Evolutionary conservation across 92 coral and sea anemone genomes (phyloP), one percentile per base, ranked within the genome.

Genomic region (Porites rus): DNA sequence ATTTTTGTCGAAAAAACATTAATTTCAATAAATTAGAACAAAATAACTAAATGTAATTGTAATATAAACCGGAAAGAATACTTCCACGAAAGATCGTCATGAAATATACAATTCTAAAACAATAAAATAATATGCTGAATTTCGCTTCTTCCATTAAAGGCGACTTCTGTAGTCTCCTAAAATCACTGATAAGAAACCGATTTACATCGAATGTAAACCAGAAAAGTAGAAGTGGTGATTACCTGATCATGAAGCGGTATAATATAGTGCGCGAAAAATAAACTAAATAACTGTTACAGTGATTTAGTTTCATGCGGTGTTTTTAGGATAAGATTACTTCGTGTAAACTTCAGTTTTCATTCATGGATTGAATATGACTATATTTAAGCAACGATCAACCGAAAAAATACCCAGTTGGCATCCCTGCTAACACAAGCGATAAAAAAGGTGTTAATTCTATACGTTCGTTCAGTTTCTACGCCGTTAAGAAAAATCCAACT

Each of bases 391-490:
- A 54, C 43, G 77, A 81, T 69, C 54, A 58, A 69, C 77, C n/a
- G 58, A 11, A 25, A 81, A 81, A 58, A 53, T 10, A 11, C 13
- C 60, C 64, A n/a, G 64, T 78, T 78, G 51, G 24, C 51, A 79
- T 79, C 50, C 38, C 62, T 11, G 58, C 84, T 65, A 79, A 70
- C 20, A 56, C 86, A 56, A 38, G 58, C 52, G 77, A 69, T 58
- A 70, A 69, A 21, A 2, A 17, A 74, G 72, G 73, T 73, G 87
- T 83, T 83, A 83, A 83, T 83, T 14, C 69, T 31, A 83, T 64
- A 63, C 17, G 61, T 56, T 14, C 11, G 61, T 56, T 38, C 46
- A 5, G 79, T 21, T 83, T 83, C 64, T 74, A 43, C 63, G 79
- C 86, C 63, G 87, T 72, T 83, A 61, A 13, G 60, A 56, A 83